Percentiles rank a stretch among this genome's conserved stretches.
Conservation (phyloP, 2,797 vertebrate genomes). For the Carapus acus region DNA sequence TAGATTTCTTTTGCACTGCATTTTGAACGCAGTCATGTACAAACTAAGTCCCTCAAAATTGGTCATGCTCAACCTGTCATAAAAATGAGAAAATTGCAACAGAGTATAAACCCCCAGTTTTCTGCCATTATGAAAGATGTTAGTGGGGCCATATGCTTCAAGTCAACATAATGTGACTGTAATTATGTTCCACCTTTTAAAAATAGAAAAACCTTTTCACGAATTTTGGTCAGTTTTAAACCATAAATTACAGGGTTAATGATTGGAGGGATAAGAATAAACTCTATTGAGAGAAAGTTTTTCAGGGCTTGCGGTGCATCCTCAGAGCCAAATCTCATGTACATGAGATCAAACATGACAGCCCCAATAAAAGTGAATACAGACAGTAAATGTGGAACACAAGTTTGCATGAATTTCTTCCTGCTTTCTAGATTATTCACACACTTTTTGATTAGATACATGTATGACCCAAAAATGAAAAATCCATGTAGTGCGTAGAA, state of each 20-base stretch:
- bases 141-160: too few relatives aligned
- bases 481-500: constrained; percentile 37
- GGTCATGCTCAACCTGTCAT: too few relatives aligned
- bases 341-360: constrained; percentile 55
- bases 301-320: constrained; percentile 24
- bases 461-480: constrained; percentile 43
- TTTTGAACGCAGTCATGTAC: too few relatives aligned
- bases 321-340: constrained; percentile 34
- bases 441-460: constrained; percentile 30
- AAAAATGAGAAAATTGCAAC: too few relatives aligned
- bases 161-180: too few relatives aligned
- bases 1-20: too few relatives aligned
- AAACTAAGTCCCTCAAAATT: too few relatives aligned
- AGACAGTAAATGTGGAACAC: constrained; percentile 58
- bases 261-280: constrained; percentile 44
- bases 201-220: constrained; percentile 5
- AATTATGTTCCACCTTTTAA: too few relatives aligned
- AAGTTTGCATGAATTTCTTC: constrained; percentile 60
- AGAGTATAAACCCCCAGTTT: too few relatives aligned
- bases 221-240: constrained; percentile 38
- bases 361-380: constrained; percentile 40
- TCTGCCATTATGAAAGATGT: too few relatives aligned
- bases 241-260: constrained; percentile 59
- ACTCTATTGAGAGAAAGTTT: constrained; percentile 51
- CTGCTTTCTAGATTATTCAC: constrained; percentile 35